A percentile compares a stretch with the other conserved stretches of the same genome.
These are phyloP conservation scores for Chaetophractus vellerosus DNA, from an alignment of 2,797 vertebrate species.

Conservation along the genomic window DNA sequence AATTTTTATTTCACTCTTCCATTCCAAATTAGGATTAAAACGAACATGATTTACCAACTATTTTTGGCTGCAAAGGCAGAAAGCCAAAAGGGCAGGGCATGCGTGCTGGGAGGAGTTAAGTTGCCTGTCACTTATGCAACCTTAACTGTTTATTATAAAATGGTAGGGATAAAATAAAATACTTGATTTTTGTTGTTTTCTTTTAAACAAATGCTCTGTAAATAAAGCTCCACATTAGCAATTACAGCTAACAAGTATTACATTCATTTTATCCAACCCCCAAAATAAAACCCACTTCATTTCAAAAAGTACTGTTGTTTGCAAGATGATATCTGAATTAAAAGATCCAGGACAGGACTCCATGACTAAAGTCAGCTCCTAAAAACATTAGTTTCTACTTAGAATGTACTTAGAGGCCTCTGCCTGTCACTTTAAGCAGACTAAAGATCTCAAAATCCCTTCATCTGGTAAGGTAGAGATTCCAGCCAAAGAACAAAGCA, in stretches of 20 bases:
- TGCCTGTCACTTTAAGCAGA: slow-evolving; percentile 61
- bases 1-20: slow-evolving; percentile 42
- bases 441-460: slow-evolving; percentile 71
- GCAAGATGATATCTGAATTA: neutral
- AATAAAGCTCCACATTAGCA: slow-evolving; percentile 47
- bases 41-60: slow-evolving; percentile 63
- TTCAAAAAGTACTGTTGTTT: slow-evolving; percentile 50
- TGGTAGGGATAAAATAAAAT: slow-evolving; percentile 48
- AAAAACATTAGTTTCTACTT: slow-evolving; percentile 59
- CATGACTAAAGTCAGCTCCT: neutral
- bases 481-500: slow-evolving; percentile 78
- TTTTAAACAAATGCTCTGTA: slow-evolving; percentile 54
- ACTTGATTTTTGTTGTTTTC: slow-evolving; percentile 61
- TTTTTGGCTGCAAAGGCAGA: slow-evolving; percentile 64
- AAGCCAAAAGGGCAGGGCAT: neutral
- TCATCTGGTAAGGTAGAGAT: slow-evolving; percentile 57
- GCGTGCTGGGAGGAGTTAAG: neutral
- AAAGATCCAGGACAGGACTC: slow-evolving; percentile 34
- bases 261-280: slow-evolving; percentile 53
- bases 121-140: slow-evolving; percentile 37
- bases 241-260: slow-evolving; percentile 50
- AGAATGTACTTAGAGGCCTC: slow-evolving; percentile 59
- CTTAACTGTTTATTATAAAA: slow-evolving; percentile 53
- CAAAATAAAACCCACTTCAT: slow-evolving; percentile 61
- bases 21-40: slow-evolving; percentile 69